phyloP scores from a whole-genome alignment of 2,888 invertebrate genomes.

The Chalcis sispes region DNA sequence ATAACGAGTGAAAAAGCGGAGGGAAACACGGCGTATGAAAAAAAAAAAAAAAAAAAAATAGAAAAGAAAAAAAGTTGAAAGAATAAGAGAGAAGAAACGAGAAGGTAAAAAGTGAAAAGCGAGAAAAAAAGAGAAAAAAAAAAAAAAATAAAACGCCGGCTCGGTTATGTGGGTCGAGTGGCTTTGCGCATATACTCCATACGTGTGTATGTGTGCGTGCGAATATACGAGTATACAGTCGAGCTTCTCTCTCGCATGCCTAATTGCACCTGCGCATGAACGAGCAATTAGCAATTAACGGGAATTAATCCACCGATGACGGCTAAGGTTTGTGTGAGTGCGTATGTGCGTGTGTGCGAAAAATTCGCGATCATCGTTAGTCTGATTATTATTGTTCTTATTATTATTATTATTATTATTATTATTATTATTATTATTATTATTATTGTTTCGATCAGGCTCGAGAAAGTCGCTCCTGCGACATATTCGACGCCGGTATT shows the following conservation, averaged over 20 bases:
- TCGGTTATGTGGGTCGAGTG: conserved; percentile 30
- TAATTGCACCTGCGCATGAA: conserved; percentile 43
- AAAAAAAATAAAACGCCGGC: conserved; percentile 5
- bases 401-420: too few species aligned
- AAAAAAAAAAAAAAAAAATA: neutral
- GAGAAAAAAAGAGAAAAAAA: neutral
- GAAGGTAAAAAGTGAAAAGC: neutral
- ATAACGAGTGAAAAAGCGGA: conserved; percentile 1
- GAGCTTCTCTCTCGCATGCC: conserved; percentile 8
- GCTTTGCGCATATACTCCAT: too few species aligned
- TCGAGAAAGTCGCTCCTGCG: too few species aligned
- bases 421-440: too few species aligned
- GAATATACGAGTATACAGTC: neutral
- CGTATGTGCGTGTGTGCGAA: too few species aligned
- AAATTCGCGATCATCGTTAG: too few species aligned
- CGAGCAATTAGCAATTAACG: conserved; percentile 52
- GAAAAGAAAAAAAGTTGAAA: neutral
- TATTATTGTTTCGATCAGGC: too few species aligned
- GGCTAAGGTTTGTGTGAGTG: too few species aligned
- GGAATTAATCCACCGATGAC: conserved; percentile 23
- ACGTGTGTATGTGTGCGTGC: too few species aligned
- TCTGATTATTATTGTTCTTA: too few species aligned
- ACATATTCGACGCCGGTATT: too few species aligned
- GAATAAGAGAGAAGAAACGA: conserved; percentile 4
- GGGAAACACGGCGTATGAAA: neutral